phyloP scores from a whole-genome alignment of 2,113 vertebrate genomes.

The Syngnathoides biaculeatus region DNA sequence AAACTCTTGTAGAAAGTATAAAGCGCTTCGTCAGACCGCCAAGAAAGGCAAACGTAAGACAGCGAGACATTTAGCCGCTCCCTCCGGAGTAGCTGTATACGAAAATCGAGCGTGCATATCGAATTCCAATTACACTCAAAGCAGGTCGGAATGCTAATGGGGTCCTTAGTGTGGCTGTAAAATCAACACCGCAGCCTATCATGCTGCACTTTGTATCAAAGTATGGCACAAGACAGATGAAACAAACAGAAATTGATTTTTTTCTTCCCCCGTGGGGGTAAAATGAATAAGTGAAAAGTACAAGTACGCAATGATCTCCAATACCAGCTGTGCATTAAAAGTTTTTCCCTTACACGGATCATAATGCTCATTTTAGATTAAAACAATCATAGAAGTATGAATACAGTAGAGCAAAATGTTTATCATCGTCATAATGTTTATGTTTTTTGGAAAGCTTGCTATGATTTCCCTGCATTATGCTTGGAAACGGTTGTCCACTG shows the following conservation, averaged over 20 bases:
- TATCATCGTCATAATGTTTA: no score
- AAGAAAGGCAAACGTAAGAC: neutral
- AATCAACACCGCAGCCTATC: neutral
- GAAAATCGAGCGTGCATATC: slow-evolving; percentile 1
- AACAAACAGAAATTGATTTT: neutral
- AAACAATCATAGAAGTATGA: no score
- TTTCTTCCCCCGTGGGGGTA: neutral
- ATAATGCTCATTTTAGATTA: no score
- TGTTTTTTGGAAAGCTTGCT: no score
- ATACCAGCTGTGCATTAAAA: no score
- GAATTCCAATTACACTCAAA: slow-evolving; percentile 4
- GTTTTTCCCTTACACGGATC: no score
- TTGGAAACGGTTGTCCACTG: no score
- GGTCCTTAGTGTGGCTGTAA: neutral
- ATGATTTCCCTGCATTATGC: no score
- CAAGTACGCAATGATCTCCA: no score
- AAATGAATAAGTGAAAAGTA: neutral
- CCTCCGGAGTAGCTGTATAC: neutral
- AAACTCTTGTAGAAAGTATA: neutral
- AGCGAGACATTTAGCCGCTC: neutral
- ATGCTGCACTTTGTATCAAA: neutral
- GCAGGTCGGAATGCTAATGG: neutral
- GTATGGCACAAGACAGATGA: neutral
- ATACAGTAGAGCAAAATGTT: no score
- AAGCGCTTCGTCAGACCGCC: neutral